phyloP scores from a whole-genome alignment of 2,888 invertebrate species.

The Trichopoda pennipes region DNA sequence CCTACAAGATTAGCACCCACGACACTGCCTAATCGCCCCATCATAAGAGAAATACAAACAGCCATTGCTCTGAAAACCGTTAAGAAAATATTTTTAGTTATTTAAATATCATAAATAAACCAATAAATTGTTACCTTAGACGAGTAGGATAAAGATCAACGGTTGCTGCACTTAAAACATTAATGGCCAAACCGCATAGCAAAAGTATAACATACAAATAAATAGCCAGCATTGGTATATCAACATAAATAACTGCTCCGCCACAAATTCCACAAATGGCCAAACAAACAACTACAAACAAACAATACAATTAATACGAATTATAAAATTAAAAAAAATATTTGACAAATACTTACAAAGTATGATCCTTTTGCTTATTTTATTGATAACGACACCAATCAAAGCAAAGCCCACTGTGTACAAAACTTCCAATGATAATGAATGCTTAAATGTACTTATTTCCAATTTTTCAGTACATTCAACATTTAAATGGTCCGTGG shows the following conservation, averaged over 20 bases:
- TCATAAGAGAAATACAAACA: conserved; percentile 82
- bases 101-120: not conserved
- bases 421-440: conserved; percentile 73
- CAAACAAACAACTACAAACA: conserved; percentile 71
- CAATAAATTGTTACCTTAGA: conserved; percentile 72
- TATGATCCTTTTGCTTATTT: conserved; percentile 74
- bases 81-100: not conserved
- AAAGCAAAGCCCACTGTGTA: conserved; percentile 75
- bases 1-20: conserved; percentile 81
- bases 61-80: conserved; percentile 81
- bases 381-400: conserved; percentile 75
- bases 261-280: conserved; percentile 73
- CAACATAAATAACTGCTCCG: conserved; percentile 70
- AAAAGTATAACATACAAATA: conserved; percentile 74
- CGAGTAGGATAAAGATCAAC: conserved; percentile 78
- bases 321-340: conserved; percentile 62
- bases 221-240: conserved; percentile 72
- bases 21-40: conserved; percentile 82
- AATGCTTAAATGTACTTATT: conserved; percentile 75
- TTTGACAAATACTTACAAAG: conserved; percentile 74
- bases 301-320: too few relatives aligned
- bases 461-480: conserved; percentile 74
- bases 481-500: conserved; percentile 9
- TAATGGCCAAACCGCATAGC: conserved; percentile 75
- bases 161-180: conserved; percentile 76